Conservation (phyloP, 1,140 invertebrate genomes). For the Tachypleus tridentatus region DNA sequence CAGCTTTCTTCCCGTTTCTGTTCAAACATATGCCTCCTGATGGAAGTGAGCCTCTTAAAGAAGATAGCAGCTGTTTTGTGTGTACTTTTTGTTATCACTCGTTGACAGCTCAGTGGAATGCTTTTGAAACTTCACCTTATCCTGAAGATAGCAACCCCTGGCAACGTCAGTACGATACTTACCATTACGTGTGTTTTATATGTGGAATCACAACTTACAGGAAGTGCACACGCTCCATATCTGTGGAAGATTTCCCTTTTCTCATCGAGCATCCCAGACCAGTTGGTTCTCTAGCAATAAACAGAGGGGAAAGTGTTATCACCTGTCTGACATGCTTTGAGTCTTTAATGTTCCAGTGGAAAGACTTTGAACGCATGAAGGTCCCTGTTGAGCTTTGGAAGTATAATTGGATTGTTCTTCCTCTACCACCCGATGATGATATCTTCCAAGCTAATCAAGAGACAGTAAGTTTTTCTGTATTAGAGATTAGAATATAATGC, state of each 20-base stretch:
- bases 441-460: no score
- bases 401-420: slow-evolving; percentile 84
- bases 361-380: slow-evolving; percentile 78
- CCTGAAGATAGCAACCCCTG: slow-evolving; percentile 27
- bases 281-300: slow-evolving; percentile 64
- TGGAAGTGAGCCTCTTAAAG: slow-evolving; percentile 45
- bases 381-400: slow-evolving; percentile 62
- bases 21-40: slow-evolving; percentile 68
- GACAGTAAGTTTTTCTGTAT: no score
- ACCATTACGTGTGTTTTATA: slow-evolving; percentile 84
- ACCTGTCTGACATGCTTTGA: slow-evolving; percentile 88
- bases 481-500: no score
- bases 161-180: slow-evolving; percentile 65
- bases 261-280: slow-evolving; percentile 63
- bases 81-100: slow-evolving; percentile 93
- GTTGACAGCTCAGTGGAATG: slow-evolving; percentile 73
- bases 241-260: slow-evolving; percentile 56
- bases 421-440: slow-evolving; percentile 57
- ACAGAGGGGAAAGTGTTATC: slow-evolving; percentile 79
- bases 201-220: slow-evolving; percentile 79
- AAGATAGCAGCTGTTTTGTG: slow-evolving; percentile 77
- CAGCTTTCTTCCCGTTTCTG: slow-evolving; percentile 77
- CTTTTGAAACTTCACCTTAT: slow-evolving; percentile 41
- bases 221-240: slow-evolving; percentile 64
- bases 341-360: slow-evolving; percentile 53